These are phyloP conservation scores for Urocolius indicus DNA, from an alignment of 2,113 vertebrate genomes.

Conservation along the genomic window DNA sequence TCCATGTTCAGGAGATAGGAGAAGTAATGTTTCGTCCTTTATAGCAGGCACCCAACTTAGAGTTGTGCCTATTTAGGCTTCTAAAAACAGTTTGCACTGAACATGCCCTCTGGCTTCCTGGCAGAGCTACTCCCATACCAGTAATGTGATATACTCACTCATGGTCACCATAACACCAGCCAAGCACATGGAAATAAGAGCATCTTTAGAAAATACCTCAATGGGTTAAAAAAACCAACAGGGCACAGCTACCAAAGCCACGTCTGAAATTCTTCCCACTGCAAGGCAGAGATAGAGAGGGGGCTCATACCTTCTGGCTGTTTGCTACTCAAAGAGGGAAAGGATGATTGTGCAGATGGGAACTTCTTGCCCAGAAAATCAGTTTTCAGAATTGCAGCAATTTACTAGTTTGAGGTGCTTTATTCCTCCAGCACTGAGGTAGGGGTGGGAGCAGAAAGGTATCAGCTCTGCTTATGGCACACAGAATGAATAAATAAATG, in stretches of 20 bases:
- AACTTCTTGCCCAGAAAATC: not conserved
- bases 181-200: constrained; percentile 45
- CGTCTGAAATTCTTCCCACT: not conserved
- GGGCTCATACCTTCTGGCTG: not conserved
- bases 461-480: not conserved
- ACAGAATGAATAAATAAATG: not conserved
- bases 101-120: constrained; percentile 50
- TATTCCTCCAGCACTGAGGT: not conserved
- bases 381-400: not conserved
- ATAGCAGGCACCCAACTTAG: constrained; percentile 28
- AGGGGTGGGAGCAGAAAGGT: not conserved
- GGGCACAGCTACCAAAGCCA: not conserved
- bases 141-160: constrained; percentile 49
- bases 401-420: not conserved
- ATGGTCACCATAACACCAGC: constrained; percentile 57
- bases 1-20: not conserved
- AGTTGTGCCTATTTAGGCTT: constrained; percentile 31
- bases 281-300: not conserved
- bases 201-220: constrained; percentile 61
- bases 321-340: not conserved
- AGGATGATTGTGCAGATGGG: not conserved
- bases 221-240: constrained; percentile 29
- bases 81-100: constrained; percentile 59
- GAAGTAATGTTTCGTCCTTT: not conserved
- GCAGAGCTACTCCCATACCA: constrained; percentile 47